These are phyloP conservation scores for Gasterosteus aculeatus DNA, from an alignment of 2,113 vertebrate genomes.

Conservation along the genomic window DNA sequence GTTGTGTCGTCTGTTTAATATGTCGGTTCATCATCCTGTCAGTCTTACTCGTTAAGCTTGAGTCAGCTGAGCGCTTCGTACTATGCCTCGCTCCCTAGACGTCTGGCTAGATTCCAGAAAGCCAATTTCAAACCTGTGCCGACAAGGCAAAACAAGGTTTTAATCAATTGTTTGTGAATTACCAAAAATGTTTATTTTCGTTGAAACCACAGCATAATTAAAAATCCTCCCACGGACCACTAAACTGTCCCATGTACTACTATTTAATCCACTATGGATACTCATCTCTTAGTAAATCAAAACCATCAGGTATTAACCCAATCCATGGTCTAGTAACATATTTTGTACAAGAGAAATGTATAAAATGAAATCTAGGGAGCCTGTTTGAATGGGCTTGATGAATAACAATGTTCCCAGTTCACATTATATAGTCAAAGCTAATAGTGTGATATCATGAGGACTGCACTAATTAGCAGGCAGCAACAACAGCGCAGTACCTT, in stretches of 20 bases:
- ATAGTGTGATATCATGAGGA: neutral
- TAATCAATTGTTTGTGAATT: conserved; percentile 8
- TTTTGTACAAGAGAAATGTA: too few species aligned
- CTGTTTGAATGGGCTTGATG: too few species aligned
- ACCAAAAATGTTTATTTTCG: neutral
- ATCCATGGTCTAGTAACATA: too few species aligned
- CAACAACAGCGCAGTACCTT: neutral
- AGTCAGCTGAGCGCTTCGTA: neutral
- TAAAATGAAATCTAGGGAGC: too few species aligned
- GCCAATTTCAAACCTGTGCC: conserved; percentile 2
- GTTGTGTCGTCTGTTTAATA: neutral
- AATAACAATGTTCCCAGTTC: neutral
- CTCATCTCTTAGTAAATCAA: neutral
- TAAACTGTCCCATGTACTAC: neutral
- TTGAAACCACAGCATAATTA: neutral
- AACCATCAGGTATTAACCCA: neutral
- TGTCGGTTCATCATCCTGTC: neutral
- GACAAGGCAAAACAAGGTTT: conserved; percentile 13
- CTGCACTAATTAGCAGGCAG: too few species aligned
- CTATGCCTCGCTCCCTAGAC: too few species aligned
- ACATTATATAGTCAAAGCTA: neutral
- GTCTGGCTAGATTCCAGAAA: neutral
- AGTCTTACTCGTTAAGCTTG: neutral
- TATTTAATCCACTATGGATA: neutral
- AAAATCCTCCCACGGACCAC: neutral